Evolutionary conservation across 2,113 vertebrate species (phyloP).

Genomic region (Cavia porcellus): DNA sequence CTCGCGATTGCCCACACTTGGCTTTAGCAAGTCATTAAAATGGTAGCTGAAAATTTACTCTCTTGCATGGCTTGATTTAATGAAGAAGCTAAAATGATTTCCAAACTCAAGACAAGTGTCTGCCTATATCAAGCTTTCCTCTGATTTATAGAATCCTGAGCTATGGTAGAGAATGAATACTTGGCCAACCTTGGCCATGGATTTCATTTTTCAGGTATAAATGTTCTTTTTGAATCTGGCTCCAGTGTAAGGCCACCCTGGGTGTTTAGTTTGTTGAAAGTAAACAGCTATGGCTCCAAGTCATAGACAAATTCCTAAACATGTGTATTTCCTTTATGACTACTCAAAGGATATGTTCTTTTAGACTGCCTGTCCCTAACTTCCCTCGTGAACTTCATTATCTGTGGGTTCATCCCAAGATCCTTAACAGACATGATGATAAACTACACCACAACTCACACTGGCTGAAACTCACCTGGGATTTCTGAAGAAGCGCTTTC

Average conservation of each 20-base stretch:
- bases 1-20: not conserved
- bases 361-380: not conserved
- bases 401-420: not conserved
- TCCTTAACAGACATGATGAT: not conserved
- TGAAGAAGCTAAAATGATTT: not conserved
- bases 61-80: not conserved
- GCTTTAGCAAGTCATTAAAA: not conserved
- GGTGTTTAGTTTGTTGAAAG: not conserved
- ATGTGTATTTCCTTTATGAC: not conserved
- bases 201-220: not conserved
- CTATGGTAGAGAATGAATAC: not conserved
- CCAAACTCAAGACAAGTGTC: not conserved
- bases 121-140: not conserved
- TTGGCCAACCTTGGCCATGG: not conserved
- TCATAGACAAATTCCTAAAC: not conserved
- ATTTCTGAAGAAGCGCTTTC: not conserved
- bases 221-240: not conserved
- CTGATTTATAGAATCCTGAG: not conserved
- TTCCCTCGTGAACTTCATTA: not conserved
- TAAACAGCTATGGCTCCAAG: not conserved
- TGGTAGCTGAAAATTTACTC: constrained; percentile 19
- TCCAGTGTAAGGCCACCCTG: not conserved
- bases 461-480: not conserved
- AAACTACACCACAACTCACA: not conserved
- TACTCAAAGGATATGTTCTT: not conserved